Evolutionary conservation across 1,140 invertebrate genomes (phyloP).

Genomic region (Penaeus indicus): DNA sequence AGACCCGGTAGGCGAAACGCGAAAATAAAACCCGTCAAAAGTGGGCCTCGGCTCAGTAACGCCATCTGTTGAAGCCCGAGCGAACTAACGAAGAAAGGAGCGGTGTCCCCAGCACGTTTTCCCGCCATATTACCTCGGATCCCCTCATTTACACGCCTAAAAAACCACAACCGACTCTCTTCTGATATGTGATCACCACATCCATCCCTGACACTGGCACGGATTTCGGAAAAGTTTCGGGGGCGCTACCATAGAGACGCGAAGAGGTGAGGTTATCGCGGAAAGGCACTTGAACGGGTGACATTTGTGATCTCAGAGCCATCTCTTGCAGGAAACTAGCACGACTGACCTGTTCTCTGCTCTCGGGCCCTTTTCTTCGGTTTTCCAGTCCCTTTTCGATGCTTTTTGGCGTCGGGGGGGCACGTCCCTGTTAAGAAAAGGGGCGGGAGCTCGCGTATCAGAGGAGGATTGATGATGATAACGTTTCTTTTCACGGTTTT

Average conservation of each 20-base stretch:
- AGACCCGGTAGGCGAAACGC: background rate
- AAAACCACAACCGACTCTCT: constrained; percentile 11
- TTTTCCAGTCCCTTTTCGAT: no score
- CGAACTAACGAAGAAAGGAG: constrained; percentile 55
- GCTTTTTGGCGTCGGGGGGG: no score
- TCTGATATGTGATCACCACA: constrained; percentile 51
- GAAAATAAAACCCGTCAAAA: background rate
- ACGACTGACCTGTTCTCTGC: constrained; percentile 4
- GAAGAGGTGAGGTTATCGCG: constrained; percentile 39
- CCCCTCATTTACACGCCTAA: constrained; percentile 41
- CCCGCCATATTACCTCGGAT: constrained; percentile 51
- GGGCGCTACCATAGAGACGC: background rate
- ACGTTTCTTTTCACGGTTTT: no score
- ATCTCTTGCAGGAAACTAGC: constrained; percentile 54
- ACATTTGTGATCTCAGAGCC: constrained; percentile 55
- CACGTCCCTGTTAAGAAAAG: no score
- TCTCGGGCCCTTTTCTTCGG: no score
- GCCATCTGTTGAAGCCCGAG: constrained; percentile 50
- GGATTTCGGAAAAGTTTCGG: constrained; percentile 4
- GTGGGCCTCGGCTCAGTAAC: background rate
- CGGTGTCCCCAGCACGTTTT: constrained; percentile 49
- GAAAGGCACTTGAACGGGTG: constrained; percentile 37
- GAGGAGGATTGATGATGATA: no score
- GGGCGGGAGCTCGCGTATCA: no score
- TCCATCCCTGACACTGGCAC: constrained; percentile 16